phyloP scores from a whole-genome alignment of 2,888 invertebrate species.

The Uropetala carovei region DNA sequence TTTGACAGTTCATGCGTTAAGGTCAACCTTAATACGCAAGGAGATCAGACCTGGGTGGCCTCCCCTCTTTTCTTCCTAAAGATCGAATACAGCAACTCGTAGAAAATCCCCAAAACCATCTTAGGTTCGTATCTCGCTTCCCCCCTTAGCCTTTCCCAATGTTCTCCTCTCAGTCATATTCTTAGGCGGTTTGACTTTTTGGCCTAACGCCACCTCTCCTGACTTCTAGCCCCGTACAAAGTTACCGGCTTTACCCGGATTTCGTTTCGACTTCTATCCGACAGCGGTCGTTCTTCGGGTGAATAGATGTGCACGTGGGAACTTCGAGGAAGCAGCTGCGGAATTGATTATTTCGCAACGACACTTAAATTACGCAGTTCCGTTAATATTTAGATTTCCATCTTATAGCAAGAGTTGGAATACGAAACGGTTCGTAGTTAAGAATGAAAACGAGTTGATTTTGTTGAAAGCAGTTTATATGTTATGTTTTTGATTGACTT shows the following conservation, averaged over 20 bases:
- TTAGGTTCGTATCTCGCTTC: neutral
- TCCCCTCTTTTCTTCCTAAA: neutral
- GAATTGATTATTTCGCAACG: neutral
- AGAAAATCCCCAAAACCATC: slow-evolving; percentile 12
- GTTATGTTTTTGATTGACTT: no score
- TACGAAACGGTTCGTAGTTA: neutral
- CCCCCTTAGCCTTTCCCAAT: neutral
- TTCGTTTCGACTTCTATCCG: neutral
- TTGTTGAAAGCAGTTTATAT: neutral
- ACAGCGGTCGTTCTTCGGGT: neutral
- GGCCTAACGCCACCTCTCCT: neutral
- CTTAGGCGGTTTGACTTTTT: neutral
- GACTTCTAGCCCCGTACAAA: neutral
- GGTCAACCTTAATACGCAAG: neutral
- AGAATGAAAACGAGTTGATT: neutral
- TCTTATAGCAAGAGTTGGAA: neutral
- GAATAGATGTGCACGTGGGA: neutral
- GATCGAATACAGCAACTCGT: neutral
- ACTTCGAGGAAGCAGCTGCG: neutral
- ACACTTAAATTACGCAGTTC: neutral
- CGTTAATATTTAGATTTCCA: no score
- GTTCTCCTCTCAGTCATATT: neutral
- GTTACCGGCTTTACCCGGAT: neutral
- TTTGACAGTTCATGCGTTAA: slow-evolving; percentile 18
- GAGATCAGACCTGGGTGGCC: slow-evolving; percentile 2